A percentile compares a stretch with the other conserved stretches of the same genome.
phyloP scores from a whole-genome alignment of 2,113 vertebrate species.

The Corythaeola cristata region DNA sequence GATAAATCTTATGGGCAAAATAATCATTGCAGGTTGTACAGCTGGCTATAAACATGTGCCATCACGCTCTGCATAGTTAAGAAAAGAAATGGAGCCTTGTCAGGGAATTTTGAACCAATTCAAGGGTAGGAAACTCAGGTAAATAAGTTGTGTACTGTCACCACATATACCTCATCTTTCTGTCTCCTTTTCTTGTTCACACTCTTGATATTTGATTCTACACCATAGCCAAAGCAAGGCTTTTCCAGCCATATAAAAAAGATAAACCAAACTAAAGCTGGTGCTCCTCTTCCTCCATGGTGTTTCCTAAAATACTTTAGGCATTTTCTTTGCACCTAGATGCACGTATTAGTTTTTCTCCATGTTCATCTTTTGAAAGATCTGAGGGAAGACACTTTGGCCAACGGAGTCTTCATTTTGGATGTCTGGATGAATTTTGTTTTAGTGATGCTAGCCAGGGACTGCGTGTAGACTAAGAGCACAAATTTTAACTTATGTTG shows the following conservation, averaged over 20 bases:
- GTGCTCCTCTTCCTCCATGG: background rate
- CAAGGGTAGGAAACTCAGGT: background rate
- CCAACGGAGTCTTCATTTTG: background rate
- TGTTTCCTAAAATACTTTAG: background rate
- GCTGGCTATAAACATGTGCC: background rate
- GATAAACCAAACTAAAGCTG: background rate
- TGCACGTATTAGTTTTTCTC: rapidly evolving
- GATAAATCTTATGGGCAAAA: background rate
- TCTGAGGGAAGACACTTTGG: background rate
- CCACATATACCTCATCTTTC: background rate
- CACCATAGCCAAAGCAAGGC: background rate
- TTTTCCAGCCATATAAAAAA: background rate
- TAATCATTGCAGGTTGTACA: background rate
- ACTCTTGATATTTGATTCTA: background rate
- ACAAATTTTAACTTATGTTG: background rate
- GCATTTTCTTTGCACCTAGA: background rate
- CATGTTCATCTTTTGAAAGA: background rate
- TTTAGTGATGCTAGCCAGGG: background rate
- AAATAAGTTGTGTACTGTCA: background rate
- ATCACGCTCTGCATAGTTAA: background rate
- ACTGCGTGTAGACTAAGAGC: background rate
- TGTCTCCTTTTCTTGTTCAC: background rate
- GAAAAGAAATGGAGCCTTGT: background rate
- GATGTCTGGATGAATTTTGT: background rate
- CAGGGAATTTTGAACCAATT: background rate